Evolutionary conservation across 2,888 invertebrate species (phyloP), one percentile per base, ranked within the genome.

Genomic region (Sphaerophoria taeniata): DNA sequence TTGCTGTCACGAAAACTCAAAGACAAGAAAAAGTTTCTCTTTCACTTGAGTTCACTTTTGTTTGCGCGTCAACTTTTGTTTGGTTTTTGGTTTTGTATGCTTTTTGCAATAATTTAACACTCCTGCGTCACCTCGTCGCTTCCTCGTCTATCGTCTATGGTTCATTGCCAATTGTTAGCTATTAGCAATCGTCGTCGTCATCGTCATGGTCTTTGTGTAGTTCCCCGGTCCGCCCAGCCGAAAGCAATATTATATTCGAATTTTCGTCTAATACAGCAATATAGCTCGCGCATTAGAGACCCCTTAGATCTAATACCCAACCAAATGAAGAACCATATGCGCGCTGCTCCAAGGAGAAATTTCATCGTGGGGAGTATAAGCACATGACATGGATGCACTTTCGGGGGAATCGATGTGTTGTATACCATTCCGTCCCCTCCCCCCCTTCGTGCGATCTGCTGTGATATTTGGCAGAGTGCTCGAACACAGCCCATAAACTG

Each of bases 11-110:
- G 85, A 85, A 85, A 65, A 76, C 70, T 12, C 72, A 70, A 77
- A 65, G 49, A 76, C 85, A 73, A 81, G 85, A 81, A 80, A 85
- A 76, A 85, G 85, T 85, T 85, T 85, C 85, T 85, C 85, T 85
- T 85, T 85, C 85, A 85, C 85, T 85, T 81, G 76, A 76, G 81
- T 81, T 85, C 76, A 85, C 85, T 81, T 85, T 85, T 85, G 85
- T 85, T 85, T 43, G 80, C 81, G 85, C 73, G 72, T 81, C 81
- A 81, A 73, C 76, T 76, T 85, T 85, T 85, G 85, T 81, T 76
- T 72, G 61, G 84, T 24, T 24, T 24, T 24, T 63, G 47, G 84
- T 80, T 80, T 84, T 75, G 84, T 84, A 56, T 84, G 80, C 60
- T 75, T 84, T 80, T 84, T 81, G 77, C 81, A 81, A 85, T 81